These are phyloP conservation scores for Papilio dardanus DNA, from an alignment of 1,140 invertebrate species.

Conservation along the genomic window DNA sequence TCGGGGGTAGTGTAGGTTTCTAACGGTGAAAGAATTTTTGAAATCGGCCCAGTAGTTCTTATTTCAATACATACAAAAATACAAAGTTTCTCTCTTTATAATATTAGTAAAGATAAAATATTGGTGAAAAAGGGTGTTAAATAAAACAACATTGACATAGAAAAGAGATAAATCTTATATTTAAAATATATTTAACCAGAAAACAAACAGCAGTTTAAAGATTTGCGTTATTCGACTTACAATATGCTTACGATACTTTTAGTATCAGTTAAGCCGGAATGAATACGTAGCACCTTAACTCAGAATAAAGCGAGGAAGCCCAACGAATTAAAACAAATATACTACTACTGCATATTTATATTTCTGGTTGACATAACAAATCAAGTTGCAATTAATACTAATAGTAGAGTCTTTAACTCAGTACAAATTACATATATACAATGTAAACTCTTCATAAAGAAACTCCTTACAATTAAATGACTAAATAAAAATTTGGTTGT, in stretches of 20 bases:
- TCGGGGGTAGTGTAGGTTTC: no score
- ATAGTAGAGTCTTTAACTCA: not conserved
- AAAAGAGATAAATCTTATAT: constrained; percentile 10
- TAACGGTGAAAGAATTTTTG: no score
- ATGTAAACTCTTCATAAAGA: not conserved
- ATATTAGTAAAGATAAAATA: no score
- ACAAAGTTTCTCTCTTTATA: no score
- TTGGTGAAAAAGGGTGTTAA: not conserved
- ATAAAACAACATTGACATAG: not conserved
- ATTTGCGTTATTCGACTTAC: not conserved
- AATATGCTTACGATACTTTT: not conserved
- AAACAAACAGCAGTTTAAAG: not conserved
- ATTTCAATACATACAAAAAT: no score
- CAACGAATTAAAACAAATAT: not conserved
- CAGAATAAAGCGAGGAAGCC: not conserved
- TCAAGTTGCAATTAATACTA: not conserved
- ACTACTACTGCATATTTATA: not conserved
- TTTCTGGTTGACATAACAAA: constrained; percentile 15
- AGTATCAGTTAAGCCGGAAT: not conserved
- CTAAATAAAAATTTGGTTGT: not conserved
- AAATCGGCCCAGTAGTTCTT: no score
- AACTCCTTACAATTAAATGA: not conserved
- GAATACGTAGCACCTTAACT: not conserved
- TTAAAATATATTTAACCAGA: constrained; percentile 8
- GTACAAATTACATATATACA: not conserved